Conservation (phyloP, 2,113 vertebrate species). For the Rhagologus leucostigma region DNA sequence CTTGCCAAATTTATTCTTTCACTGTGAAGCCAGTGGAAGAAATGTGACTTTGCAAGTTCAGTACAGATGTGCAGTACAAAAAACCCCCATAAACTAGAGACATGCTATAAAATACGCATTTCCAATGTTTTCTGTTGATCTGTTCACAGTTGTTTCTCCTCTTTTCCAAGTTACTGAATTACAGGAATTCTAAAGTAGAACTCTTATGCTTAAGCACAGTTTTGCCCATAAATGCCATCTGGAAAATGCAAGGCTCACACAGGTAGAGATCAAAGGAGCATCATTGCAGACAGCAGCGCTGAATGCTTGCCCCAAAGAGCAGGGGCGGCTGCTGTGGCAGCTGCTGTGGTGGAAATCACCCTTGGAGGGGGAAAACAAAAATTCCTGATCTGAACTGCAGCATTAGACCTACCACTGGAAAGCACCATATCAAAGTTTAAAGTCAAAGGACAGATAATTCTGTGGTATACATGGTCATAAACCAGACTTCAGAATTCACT, state of each 20-base stretch:
- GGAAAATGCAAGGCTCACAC: neutral
- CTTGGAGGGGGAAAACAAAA: neutral
- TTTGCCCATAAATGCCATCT: neutral
- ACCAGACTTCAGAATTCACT: neutral
- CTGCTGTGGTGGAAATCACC: neutral
- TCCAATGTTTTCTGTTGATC: neutral
- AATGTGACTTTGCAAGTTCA: neutral
- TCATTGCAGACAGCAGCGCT: neutral
- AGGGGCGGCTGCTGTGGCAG: fast-evolving
- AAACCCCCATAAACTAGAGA: neutral
- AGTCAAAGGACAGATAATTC: neutral
- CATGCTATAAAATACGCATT: neutral
- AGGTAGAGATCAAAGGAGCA: neutral
- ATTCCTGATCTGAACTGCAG: neutral
- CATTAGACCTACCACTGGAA: neutral
- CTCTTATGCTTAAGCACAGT: neutral
- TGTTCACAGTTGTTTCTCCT: neutral
- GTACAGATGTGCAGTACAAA: neutral
- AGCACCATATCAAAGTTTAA: neutral
- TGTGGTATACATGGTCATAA: neutral
- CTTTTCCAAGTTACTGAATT: neutral
- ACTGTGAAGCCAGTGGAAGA: neutral
- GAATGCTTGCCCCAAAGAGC: neutral
- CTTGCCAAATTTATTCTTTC: neutral
- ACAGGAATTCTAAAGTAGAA: neutral